Evolutionary conservation across 2,888 invertebrate genomes (phyloP).

Genomic region (Papilio gigon): DNA sequence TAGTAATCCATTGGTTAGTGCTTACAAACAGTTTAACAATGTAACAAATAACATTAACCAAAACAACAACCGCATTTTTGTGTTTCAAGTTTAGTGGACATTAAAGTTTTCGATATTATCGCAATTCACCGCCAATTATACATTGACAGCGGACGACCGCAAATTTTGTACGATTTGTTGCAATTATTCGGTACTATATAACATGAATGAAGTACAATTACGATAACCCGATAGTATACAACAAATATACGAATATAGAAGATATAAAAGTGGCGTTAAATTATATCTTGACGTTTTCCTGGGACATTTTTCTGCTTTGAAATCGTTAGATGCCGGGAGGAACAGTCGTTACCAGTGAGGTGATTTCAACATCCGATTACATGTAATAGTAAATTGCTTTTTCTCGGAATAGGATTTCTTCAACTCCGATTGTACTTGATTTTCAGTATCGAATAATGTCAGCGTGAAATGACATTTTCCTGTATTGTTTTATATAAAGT

Average conservation of each 20-base stretch:
- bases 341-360: constrained; percentile 47
- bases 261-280: constrained; percentile 59
- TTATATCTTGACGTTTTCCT: constrained; percentile 57
- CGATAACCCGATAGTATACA: constrained; percentile 35
- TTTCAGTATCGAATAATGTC: constrained; percentile 23
- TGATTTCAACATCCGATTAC: constrained; percentile 43
- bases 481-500: constrained; percentile 22
- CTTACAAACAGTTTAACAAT: constrained; percentile 14
- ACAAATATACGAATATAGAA: constrained; percentile 20
- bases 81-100: constrained; percentile 12
- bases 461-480: not conserved
- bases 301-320: constrained; percentile 64
- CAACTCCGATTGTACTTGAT: constrained; percentile 36
- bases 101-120: constrained; percentile 31
- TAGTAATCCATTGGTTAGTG: not conserved
- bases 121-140: constrained; percentile 37
- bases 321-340: constrained; percentile 52
- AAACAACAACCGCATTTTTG: constrained; percentile 28
- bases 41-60: constrained; percentile 8
- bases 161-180: constrained; percentile 29
- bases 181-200: constrained; percentile 33
- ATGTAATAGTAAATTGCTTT: constrained; percentile 41
- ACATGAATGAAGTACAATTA: constrained; percentile 31
- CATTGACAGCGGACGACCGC: constrained; percentile 41
- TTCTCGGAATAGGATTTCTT: constrained; percentile 37